Conservation (phyloP, 2,888 invertebrate genomes). For the Lithophane socia region DNA sequence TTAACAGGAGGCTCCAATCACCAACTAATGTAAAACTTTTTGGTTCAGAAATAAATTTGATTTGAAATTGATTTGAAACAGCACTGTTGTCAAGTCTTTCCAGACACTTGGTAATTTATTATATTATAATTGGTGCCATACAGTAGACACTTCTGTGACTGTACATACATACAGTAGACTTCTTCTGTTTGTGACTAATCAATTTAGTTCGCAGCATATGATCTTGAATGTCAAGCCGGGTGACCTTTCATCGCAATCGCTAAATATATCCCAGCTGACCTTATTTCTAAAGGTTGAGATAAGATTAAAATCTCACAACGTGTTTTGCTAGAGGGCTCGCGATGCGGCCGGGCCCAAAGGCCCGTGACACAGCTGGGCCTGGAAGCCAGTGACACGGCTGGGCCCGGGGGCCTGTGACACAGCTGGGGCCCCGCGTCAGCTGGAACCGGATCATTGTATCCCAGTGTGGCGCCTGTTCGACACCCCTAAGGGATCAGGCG, state of each 20-base stretch:
- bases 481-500: not conserved
- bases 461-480: not conserved
- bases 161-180: too few relatives aligned
- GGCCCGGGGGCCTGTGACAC: too few relatives aligned
- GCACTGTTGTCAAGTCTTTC: too few relatives aligned
- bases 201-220: not conserved
- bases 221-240: not conserved
- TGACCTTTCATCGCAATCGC: not conserved
- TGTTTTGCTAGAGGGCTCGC: not conserved
- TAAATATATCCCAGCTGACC: constrained; percentile 8
- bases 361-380: not conserved
- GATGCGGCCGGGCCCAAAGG: not conserved
- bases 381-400: not conserved
- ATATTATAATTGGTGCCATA: too few relatives aligned
- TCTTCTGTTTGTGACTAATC: not conserved
- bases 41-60: too few relatives aligned
- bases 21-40: too few relatives aligned
- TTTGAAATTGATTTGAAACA: too few relatives aligned
- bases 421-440: too few relatives aligned
- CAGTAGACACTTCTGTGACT: too few relatives aligned
- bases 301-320: not conserved
- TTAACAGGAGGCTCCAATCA: too few relatives aligned
- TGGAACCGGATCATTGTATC: not conserved
- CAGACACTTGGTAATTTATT: too few relatives aligned
- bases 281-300: constrained; percentile 5